Base-by-base conservation (phyloP, 2,888 invertebrate genomes). In the Rhyacophila evoluta region DNA sequence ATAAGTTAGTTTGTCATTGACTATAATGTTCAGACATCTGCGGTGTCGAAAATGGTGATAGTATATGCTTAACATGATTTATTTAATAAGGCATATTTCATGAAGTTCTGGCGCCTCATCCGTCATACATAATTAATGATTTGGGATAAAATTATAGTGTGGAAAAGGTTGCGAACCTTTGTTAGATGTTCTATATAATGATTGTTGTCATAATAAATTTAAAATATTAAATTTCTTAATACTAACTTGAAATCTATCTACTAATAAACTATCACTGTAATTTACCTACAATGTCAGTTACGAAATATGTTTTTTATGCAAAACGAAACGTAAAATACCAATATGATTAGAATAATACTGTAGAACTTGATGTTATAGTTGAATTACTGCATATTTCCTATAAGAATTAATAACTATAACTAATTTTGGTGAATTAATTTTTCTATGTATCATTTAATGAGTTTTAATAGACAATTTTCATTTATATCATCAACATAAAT, bases 401-500 rank as follows among this genome's bases (percentile, higher is more conserved):
- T 33, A 15, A 36, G 70, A 15, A 12, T 36, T 36, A 70, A 70
- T 12, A n/a, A n/a, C n/a, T n/a, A n/a, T n/a, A n/a, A n/a, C 10
- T 36, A 12, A 36, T 70, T n/a, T 12, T 10, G 10, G 1, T 25
- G 55, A 5, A 15, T 70, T 36, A 8, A 28, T 28, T 25, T 68
- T 12, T 19, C 12, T 28, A 12, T 15, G 25, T 37, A 29, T 37
- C 25, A 28, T 72, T 28, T 27, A 72, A 55, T 71, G 37, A 28
- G 19, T 15, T 33, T 70, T 33, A 33, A 70, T 12, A 29, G 19
- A n/a, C 4, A 11, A 6, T 33, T 28, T 70, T 70, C 29, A 19
- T 38, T 69, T 12, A 25, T 38, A 37, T n/a, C 37, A 75, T 36
- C 27, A 68, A 68, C 41, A 74, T 19, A 19, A 55, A 19, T 55